Evolutionary conservation across 2,888 invertebrate genomes (phyloP).

Genomic region (Pasiphila rectangulata): DNA sequence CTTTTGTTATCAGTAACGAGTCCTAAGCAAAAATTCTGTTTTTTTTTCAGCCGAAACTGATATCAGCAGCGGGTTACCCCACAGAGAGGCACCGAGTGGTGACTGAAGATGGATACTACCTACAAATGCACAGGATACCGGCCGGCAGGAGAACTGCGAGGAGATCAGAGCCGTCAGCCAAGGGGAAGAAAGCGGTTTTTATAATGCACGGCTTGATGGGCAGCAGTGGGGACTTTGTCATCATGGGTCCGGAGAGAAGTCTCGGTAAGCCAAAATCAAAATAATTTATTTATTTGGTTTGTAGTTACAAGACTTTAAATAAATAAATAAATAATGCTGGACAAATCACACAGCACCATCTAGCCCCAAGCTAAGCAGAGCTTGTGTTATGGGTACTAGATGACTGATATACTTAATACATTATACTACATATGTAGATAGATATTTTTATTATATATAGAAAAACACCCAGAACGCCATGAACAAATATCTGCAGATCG

Average conservation of each 20-base stretch:
- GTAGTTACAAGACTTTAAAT: neutral
- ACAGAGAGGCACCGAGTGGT: conserved; percentile 68
- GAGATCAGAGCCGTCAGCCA: conserved; percentile 41
- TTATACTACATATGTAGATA: too few relatives aligned
- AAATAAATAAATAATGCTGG: neutral
- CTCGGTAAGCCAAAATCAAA: conserved; percentile 68
- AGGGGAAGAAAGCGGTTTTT: conserved; percentile 67
- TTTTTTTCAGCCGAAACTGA: conserved; percentile 66
- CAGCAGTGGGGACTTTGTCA: conserved; percentile 85
- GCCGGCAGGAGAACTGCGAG: conserved; percentile 61
- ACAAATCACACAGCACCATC: too few relatives aligned
- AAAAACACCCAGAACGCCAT: too few relatives aligned
- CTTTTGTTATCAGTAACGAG: too few relatives aligned
- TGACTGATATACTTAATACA: too few relatives aligned
- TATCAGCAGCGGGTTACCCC: conserved; percentile 72
- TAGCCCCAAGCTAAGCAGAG: too few relatives aligned
- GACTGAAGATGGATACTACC: conserved; percentile 83
- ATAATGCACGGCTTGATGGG: conserved; percentile 83
- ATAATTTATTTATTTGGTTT: neutral
- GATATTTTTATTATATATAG: too few relatives aligned
- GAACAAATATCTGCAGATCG: too few relatives aligned
- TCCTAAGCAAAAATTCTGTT: neutral
- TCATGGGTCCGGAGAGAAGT: conserved; percentile 84
- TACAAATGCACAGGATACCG: conserved; percentile 83
- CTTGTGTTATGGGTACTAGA: too few relatives aligned